phyloP scores from a whole-genome alignment of 2,797 vertebrate species.

The Atherinosoma microstoma region DNA sequence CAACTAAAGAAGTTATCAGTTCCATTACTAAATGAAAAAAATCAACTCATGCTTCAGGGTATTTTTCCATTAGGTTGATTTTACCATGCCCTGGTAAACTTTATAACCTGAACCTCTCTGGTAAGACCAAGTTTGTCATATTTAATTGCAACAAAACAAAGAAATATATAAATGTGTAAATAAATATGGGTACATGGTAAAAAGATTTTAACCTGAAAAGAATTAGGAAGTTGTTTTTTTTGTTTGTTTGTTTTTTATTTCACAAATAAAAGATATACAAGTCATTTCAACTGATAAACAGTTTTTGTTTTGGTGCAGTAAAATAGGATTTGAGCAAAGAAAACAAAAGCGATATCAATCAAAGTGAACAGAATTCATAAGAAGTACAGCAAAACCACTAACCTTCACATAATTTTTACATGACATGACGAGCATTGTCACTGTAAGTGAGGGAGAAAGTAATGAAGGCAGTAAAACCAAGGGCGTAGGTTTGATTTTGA shows the following conservation, averaged over 20 bases:
- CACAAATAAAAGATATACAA: no score
- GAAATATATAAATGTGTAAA: neutral
- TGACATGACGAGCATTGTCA: neutral
- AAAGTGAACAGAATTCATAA: no score
- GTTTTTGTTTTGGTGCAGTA: neutral
- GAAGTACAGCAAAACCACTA: neutral
- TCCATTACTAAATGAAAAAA: neutral
- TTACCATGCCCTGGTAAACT: neutral
- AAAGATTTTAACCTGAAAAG: neutral
- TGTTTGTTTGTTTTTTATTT: no score
- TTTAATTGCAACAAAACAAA: no score
- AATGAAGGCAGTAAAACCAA: slow-evolving; percentile 2
- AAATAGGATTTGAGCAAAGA: neutral
- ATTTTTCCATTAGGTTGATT: neutral
- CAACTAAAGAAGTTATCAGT: slow-evolving; percentile 3
- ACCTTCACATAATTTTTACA: slow-evolving; percentile 14
- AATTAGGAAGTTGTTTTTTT: neutral
- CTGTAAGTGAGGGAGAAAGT: slow-evolving; percentile 9
- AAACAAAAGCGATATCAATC: no score
- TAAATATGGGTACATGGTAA: neutral
- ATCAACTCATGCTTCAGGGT: no score
- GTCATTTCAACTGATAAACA: neutral
- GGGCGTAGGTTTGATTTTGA: no score
- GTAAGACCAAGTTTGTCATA: no score
- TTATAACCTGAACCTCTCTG: neutral